Conservation (phyloP, 1,140 invertebrate species). For the Stegodyphus dumicola region DNA sequence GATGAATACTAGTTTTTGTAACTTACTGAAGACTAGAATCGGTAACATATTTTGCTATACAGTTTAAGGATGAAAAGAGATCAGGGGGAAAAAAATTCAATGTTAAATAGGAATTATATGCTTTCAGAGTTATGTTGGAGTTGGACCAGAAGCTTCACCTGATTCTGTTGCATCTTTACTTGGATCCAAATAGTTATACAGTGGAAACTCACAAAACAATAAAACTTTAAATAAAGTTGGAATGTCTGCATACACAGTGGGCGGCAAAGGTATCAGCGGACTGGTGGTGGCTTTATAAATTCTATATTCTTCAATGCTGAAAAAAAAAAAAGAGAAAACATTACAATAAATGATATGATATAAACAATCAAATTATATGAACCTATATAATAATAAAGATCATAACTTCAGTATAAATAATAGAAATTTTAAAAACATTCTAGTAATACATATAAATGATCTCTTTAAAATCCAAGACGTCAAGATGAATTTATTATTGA, state of each 20-base stretch:
- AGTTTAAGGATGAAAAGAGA: neutral
- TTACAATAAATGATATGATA: neutral
- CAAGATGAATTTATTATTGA: too few species aligned
- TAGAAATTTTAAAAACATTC: neutral
- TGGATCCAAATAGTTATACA: constrained; percentile 72
- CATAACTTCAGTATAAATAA: neutral
- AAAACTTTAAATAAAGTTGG: constrained; percentile 84
- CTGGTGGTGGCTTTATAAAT: constrained; percentile 88
- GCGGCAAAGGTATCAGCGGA: constrained; percentile 86
- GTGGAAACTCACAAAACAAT: constrained; percentile 86
- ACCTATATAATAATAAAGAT: neutral
- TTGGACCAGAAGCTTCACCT: neutral
- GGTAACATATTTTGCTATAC: too few species aligned
- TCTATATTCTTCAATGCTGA: constrained; percentile 73
- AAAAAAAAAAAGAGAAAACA: constrained; percentile 75
- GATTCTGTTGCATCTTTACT: neutral
- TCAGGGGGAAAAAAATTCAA: neutral
- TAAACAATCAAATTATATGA: neutral
- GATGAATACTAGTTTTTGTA: too few species aligned
- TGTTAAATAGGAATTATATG: constrained; percentile 2
- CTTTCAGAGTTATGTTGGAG: neutral
- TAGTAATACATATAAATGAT: neutral
- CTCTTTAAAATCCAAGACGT: neutral
- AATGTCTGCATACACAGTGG: constrained; percentile 83
- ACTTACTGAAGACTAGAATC: too few species aligned